phyloP scores from a whole-genome alignment of 2,797 vertebrate genomes.

The Hipposideros larvatus region DNA sequence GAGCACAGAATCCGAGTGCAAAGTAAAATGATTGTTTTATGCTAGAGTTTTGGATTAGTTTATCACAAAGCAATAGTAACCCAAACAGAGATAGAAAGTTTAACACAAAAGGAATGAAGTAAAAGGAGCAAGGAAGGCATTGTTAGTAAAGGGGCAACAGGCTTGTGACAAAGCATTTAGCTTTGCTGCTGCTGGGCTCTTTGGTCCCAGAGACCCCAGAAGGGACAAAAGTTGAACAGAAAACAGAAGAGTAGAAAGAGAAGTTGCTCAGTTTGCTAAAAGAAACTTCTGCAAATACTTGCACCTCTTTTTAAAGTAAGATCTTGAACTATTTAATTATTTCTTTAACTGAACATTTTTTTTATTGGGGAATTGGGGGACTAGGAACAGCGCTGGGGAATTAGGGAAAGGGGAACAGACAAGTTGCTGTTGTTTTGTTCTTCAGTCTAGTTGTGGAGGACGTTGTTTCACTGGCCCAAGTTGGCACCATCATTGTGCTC shows the following conservation, averaged over 20 bases:
- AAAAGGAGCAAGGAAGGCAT: conserved; percentile 17
- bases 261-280: background rate
- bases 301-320: conserved; percentile 14
- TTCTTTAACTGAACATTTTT: background rate
- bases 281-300: background rate
- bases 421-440: too few species aligned
- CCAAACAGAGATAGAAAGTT: background rate
- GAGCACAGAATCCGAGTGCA: conserved; percentile 22
- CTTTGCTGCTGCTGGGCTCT: conserved; percentile 3
- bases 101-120: conserved; percentile 5
- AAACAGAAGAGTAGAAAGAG: background rate
- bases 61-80: conserved; percentile 7
- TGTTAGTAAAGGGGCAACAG: background rate
- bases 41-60: background rate
- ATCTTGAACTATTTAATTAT: conserved; percentile 29
- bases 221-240: background rate
- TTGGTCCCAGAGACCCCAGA: conserved; percentile 31
- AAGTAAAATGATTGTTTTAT: conserved; percentile 37
- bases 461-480: too few species aligned
- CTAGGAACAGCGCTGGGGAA: too few species aligned
- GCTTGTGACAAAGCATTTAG: conserved; percentile 6
- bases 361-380: too few species aligned
- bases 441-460: too few species aligned
- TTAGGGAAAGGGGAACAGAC: too few species aligned
- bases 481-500: too few species aligned